These are phyloP conservation scores for Seriola aureovittata DNA, from an alignment of 2,113 vertebrate species.

Conservation along the genomic window DNA sequence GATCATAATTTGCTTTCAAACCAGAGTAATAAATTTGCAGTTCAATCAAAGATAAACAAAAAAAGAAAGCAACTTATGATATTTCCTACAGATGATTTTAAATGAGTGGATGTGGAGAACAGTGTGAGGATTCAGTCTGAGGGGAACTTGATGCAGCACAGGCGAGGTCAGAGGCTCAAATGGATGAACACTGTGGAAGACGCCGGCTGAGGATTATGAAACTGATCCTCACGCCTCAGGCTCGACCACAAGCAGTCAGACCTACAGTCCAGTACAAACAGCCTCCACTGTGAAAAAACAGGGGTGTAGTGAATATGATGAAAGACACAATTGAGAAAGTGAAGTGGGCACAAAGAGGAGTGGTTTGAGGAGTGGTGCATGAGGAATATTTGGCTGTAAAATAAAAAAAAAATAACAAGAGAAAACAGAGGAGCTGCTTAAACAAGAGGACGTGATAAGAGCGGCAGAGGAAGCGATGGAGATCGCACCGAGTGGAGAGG, in stretches of 20 bases:
- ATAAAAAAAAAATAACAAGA: conserved; percentile 9
- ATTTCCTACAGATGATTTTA: conserved; percentile 14
- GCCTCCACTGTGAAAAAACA: conserved; percentile 4
- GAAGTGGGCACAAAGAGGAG: not conserved
- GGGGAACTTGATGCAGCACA: not conserved
- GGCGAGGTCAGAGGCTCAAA: conserved; percentile 12
- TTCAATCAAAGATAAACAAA: not conserved
- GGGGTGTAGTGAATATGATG: not conserved
- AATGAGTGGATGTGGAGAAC: not conserved
- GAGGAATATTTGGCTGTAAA: conserved; percentile 18
- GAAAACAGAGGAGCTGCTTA: conserved; percentile 3
- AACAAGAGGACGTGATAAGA: conserved; percentile 36
- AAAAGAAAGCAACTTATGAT: not conserved
- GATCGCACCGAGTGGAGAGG: not conserved
- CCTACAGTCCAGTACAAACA: conserved; percentile 25
- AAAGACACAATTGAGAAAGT: not conserved
- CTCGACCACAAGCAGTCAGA: conserved; percentile 45
- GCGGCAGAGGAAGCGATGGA: not conserved
- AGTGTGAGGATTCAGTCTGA: not conserved
- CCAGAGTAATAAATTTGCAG: not conserved
- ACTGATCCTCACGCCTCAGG: conserved; percentile 42
- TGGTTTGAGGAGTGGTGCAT: not conserved
- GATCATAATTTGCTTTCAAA: conserved; percentile 23
- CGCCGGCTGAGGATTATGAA: conserved; percentile 53
- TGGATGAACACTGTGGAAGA: conserved; percentile 20